Evolutionary conservation across 2,113 vertebrate species (phyloP), one percentile per base, ranked within the genome.

Genomic region (Neogale vison): DNA sequence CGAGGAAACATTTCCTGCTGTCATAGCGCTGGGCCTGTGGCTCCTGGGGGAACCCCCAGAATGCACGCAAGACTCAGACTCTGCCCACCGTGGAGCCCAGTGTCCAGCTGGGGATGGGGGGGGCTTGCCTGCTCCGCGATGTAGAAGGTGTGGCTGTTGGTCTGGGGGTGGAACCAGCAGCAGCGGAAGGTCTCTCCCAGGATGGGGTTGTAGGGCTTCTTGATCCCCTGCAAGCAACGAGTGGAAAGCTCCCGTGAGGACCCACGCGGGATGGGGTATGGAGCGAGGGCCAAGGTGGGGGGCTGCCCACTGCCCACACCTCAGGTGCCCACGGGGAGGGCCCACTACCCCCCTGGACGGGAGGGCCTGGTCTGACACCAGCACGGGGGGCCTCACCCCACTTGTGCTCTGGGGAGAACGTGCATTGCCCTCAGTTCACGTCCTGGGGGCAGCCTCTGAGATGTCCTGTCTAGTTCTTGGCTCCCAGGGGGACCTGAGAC

Each of bases 161-260:
- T 99, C 98, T 99, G 97, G n/a, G 99, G 99, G 97, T 99, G 99
- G 93, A 99, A 99, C 99, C 99, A 99, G 98, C 99, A 99, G 98
- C 99, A 99, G 98, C 99, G 99, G 98, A 99, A 99, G 0, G 98
- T 99, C 98, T 99, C 99, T 94, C 99, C 99, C 84, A 99, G 98
- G 96, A 99, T 99, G 36, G 99, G 99, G 98, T 99, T 99, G 98
- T 99, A 99, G 94, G 99, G 99, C 98, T 99, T 99, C 98, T 99
- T 99, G 97, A 99, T 99, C 84, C 99, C 99, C 99, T 99, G 98
- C 72, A 93, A 97, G 81, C 88, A 10, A 90, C 29, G 82, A 69
- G 36, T 20, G 61, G 15, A 31, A n/a, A 71, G 81, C 11, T 36
- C 0, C 0, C 0, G 31, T 36, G 69, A 80, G 82, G 71, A 57